Percentiles rank a stretch among this genome's conserved stretches.
Evolutionary conservation across 1,140 invertebrate species (phyloP).

Genomic region (Drosophila murphyi): DNA sequence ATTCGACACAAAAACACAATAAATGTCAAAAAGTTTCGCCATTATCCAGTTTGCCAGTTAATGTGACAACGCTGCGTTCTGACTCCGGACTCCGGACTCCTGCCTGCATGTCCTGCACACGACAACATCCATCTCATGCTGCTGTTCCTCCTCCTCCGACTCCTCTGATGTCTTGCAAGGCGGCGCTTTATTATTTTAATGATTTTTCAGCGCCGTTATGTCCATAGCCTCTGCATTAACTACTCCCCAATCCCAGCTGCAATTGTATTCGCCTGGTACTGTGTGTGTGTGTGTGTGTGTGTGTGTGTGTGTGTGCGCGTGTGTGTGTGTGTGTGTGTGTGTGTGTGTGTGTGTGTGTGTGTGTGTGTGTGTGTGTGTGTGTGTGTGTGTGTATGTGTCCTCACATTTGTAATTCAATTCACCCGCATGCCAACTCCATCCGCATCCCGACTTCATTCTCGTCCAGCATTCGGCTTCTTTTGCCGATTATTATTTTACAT

Average conservation of each 20-base stretch:
- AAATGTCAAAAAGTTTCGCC: slow-evolving; percentile 81
- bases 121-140: slow-evolving; percentile 48
- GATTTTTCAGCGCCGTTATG: slow-evolving; percentile 66
- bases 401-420: slow-evolving; percentile 82
- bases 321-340: slow-evolving; percentile 45
- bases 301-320: slow-evolving; percentile 54
- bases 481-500: slow-evolving; percentile 77
- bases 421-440: slow-evolving; percentile 26
- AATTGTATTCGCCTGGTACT: slow-evolving; percentile 30
- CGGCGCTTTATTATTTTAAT: slow-evolving; percentile 78
- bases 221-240: slow-evolving; percentile 38
- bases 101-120: slow-evolving; percentile 45
- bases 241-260: slow-evolving; percentile 24
- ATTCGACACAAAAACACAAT: slow-evolving; percentile 83
- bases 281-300: slow-evolving; percentile 42
- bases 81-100: neutral
- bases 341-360: slow-evolving; percentile 51
- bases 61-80: slow-evolving; percentile 39
- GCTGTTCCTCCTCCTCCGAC: neutral
- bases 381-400: slow-evolving; percentile 49
- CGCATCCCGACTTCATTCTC: slow-evolving; percentile 9
- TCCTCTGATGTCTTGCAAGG: slow-evolving; percentile 46
- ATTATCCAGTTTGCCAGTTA: slow-evolving; percentile 76
- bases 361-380: neutral
- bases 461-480: slow-evolving; percentile 23